These are phyloP conservation scores for Ips typographus DNA, from an alignment of 1,140 invertebrate genomes.

Conservation along the genomic window DNA sequence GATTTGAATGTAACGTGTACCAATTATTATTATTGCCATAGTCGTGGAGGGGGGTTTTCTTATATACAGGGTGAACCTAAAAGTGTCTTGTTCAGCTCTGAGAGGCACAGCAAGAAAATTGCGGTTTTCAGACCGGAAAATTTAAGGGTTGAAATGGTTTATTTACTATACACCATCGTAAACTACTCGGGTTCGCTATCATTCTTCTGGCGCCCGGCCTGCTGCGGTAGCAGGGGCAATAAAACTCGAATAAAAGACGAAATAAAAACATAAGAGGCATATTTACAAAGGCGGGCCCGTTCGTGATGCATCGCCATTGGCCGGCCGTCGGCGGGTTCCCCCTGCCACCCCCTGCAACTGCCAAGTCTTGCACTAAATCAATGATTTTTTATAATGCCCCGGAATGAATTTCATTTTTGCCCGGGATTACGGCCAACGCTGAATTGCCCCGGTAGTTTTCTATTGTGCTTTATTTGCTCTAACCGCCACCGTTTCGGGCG, in stretches of 20 bases:
- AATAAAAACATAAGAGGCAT: slow-evolving; percentile 45
- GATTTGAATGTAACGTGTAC: slow-evolving; percentile 34
- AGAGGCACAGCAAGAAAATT: background rate
- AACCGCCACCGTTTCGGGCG: too few relatives aligned
- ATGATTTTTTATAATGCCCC: slow-evolving; percentile 43
- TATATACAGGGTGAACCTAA: too few relatives aligned
- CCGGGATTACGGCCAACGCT: background rate
- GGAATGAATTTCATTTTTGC: slow-evolving; percentile 43
- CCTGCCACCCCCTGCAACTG: slow-evolving; percentile 28
- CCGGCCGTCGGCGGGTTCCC: slow-evolving; percentile 9
- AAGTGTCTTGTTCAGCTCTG: background rate
- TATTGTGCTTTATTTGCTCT: too few relatives aligned
- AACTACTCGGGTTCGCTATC: slow-evolving; percentile 1
- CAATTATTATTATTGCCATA: slow-evolving; percentile 35
- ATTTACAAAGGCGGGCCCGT: slow-evolving; percentile 42
- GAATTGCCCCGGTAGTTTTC: too few relatives aligned
- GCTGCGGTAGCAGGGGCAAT: slow-evolving; percentile 38
- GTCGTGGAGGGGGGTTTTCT: too few relatives aligned
- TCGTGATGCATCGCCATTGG: slow-evolving; percentile 34
- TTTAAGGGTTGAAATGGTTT: background rate
- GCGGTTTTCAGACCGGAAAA: background rate
- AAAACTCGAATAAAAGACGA: slow-evolving; percentile 43
- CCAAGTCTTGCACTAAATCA: slow-evolving; percentile 42
- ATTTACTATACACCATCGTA: slow-evolving; percentile 6
- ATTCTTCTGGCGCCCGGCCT: slow-evolving; percentile 19